Evolutionary conservation across 2,888 invertebrate genomes (phyloP), one percentile per base, ranked within the genome.

Genomic region (Cephalotes varians): DNA sequence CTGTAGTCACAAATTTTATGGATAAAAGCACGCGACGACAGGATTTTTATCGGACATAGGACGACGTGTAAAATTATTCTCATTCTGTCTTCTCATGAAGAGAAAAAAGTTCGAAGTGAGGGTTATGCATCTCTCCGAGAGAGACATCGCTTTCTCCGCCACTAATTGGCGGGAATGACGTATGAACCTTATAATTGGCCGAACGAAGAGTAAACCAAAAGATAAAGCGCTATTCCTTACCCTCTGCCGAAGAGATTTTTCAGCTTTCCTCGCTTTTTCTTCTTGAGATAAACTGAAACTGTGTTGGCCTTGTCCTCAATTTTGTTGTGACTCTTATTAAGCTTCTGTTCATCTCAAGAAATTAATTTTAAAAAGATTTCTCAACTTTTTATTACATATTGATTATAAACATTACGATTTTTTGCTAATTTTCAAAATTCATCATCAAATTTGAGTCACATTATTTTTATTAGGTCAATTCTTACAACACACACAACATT

Each of bases 91-190:
- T 88, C 88, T 82, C 37, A 21, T 37, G 47, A 44, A 64, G 44
- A 77, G 74, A 82, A 81, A 65, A 72, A 79, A 47, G 44, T 12
- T 44, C 25, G 77, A 71, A 54, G n/a, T 62, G 25, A 80, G 40
- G 58, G 51, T 54, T 82, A 83, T 76, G 80, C 85, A 56, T 18
- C 34, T 74, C 60, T 74, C 18, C 81, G 80, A 49, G 62, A 82
- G 40, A 62, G 81, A 83, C 80, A 83, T 85, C 79, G 90, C 89
- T 92, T 91, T 92, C 91, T 92, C 80, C 82, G 86, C 60, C 91
- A 89, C 93, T 94, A 94, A 94, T 94, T 94, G 94, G 93, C 93
- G 93, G 90, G 93, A 91, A 93, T 94, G 94, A 94, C 91, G 90
- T 92, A 94, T 93, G 91, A 92, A 89, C 87, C 88, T 90, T 88